phyloP scores from a whole-genome alignment of 2,797 vertebrate species.

The Gephyroberyx darwinii region DNA sequence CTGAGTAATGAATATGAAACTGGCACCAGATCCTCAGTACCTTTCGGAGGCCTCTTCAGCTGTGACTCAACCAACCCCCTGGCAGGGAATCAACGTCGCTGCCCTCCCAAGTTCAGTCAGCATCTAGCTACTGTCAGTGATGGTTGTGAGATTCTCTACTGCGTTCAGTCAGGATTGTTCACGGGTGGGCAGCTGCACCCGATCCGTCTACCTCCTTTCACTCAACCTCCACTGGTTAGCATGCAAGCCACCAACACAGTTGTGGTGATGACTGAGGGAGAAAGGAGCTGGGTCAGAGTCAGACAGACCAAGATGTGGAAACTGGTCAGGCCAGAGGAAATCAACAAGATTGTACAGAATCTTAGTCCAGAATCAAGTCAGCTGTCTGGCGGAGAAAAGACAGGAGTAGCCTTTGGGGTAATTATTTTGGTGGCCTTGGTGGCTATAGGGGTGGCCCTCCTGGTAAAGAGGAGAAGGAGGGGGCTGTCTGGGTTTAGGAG shows the following conservation, averaged over 20 bases:
- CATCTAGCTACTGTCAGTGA: slow-evolving; percentile 88
- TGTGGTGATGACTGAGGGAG: slow-evolving; percentile 82
- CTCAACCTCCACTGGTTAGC: slow-evolving; percentile 77
- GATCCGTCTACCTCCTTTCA: slow-evolving; percentile 85
- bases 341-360: slow-evolving; percentile 24
- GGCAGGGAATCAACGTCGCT: slow-evolving; percentile 67
- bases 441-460: slow-evolving; percentile 48
- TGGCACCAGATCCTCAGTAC: slow-evolving; percentile 75
- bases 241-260: slow-evolving; percentile 81
- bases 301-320: slow-evolving; percentile 82
- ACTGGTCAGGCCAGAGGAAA: slow-evolving; percentile 76
- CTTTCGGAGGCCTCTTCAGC: slow-evolving; percentile 92
- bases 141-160: slow-evolving; percentile 91
- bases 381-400: slow-evolving; percentile 68
- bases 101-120: slow-evolving; percentile 88
- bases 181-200: slow-evolving; percentile 82
- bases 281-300: slow-evolving; percentile 84
- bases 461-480: slow-evolving; percentile 63
- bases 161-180: slow-evolving; percentile 85
- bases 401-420: slow-evolving; percentile 71
- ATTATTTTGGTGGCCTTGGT: slow-evolving; percentile 66
- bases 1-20: slow-evolving; percentile 86
- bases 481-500: slow-evolving; percentile 5
- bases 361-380: slow-evolving; percentile 32
- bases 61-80: slow-evolving; percentile 86